Base-by-base conservation (phyloP, 2,797 vertebrate species). In the Labeo calbasu region DNA sequence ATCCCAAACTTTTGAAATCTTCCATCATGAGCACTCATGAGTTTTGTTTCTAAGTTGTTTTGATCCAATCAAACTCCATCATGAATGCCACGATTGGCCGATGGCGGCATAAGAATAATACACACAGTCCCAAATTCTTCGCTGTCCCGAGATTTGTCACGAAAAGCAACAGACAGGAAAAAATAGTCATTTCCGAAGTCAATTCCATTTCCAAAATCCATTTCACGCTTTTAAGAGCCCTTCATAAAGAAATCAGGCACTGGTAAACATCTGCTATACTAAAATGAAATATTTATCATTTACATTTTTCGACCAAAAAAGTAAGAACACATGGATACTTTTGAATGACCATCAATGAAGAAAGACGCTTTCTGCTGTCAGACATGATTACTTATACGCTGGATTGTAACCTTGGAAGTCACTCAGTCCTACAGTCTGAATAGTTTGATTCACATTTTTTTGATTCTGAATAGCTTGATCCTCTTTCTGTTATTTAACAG, bases 141-240 rank as follows among this genome's bases (percentile, higher is more conserved):
- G 4, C 72, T n/a, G 15, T 68, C 77, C 43, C 32, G 43, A 79
- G 14, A 61, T 23, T 77, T 61, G 55, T 46, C 40, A 9, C 43
- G 55, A 46, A 76, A 65, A 79, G 43, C 61, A 79, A 50, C 23
- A 32, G 46, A 50, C 77, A 66, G 59, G 23, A 63, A 66, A 43
- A 72, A 55, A 77, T 43, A 8, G 40, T 70, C 19, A 28, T 17
- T 23, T 51, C 48, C 70, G 28, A 73, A 73, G 25, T 51, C 2
- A 61, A 48, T 46, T 61, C 57, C 76, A 78, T 63, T 78, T 78
- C 43, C 59, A 50, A 50, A 78, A 78, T 63, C 77, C 25, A 66
- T 79, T 66, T 66, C 46, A 79, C 46, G 19, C 46, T 17, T 68
- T 79, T 51, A 51, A 53, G 23, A 66, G 59, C 55, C 21, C 19